Base-by-base conservation (phyloP, 1,140 invertebrate species). In the Popillia japonica region DNA sequence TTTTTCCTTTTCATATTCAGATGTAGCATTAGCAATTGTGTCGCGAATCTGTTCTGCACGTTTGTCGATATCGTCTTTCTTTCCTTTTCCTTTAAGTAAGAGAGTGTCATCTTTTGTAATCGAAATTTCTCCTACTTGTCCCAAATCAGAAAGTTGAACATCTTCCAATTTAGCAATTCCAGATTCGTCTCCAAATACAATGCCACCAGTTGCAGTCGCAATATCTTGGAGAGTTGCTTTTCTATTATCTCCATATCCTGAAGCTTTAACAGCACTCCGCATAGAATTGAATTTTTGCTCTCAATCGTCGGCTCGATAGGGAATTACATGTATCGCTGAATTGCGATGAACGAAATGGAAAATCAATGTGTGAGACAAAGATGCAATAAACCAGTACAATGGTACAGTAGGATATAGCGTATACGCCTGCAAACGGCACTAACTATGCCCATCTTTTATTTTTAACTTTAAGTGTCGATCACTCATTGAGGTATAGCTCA, bases 1-100 rank as follows among this genome's bases (percentile, higher is more conserved):
- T 86, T 99, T 99, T 86, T 99, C 99, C 86, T 99, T 99, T 86
- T 99, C 99, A 87, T 99, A 99, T 80, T 99, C 98, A 4, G 97
- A 99, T 10, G 93, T 98, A 0, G 98, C 98, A 20, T 95, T 91
- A 22, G 93, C 92, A 83, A 99, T 99, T 88, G 99, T 98, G 83
- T 99, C 97, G 85, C 96, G 93, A 76, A 99, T 92, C 86, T 97
- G 94, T 20, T 95, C 93, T n/a, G 97, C 92, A 79, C 99, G 91
- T 80, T 93, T 93, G 72, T 97, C 94, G 85, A 99, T 93, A 75
- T 98, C 96, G 68, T 89, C 87, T 85, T 96, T 94, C 79, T 95
- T 93, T 75, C 98, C 99, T 84, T 96, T 93, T 42, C 93, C 93
- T 85, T 93, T 98, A 23, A 99, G 90, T 76, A 99, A 87, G 0